These are phyloP conservation scores for Drosophila nasuta DNA, from an alignment of 1,140 invertebrate species.

Conservation along the genomic window DNA sequence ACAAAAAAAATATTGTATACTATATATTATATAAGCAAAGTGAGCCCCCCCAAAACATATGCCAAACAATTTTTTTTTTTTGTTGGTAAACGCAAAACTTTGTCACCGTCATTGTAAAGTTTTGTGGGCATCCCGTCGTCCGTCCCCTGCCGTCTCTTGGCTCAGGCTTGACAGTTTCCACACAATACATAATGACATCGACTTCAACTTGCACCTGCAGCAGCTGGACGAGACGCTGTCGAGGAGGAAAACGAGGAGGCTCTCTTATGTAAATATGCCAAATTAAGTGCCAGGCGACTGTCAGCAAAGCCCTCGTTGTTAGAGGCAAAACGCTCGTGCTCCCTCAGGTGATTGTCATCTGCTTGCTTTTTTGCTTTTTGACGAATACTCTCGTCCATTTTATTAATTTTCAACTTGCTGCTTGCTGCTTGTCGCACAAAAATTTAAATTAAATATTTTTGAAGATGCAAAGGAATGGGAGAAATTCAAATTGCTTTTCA, in stretches of 20 bases:
- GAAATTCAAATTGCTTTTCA: background rate
- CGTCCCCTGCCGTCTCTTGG: too few relatives aligned
- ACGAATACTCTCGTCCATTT: constrained; percentile 32
- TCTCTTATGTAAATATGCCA: constrained; percentile 77
- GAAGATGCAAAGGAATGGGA: background rate
- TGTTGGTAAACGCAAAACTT: constrained; percentile 64
- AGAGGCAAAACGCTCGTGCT: constrained; percentile 1
- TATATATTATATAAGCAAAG: background rate
- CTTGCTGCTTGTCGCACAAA: constrained; percentile 49
- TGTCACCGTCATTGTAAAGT: constrained; percentile 70
- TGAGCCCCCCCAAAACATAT: constrained; percentile 58
- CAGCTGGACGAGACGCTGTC: constrained; percentile 3
- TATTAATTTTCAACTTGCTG: constrained; percentile 62
- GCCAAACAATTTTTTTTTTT: constrained; percentile 63
- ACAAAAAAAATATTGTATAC: constrained; percentile 15
- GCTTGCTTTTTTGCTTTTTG: constrained; percentile 39
- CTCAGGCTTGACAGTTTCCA: background rate
- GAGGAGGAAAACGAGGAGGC: background rate
- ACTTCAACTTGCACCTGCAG: constrained; percentile 61
- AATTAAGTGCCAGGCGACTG: constrained; percentile 75
- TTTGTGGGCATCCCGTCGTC: constrained; percentile 23
- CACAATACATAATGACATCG: constrained; percentile 41
- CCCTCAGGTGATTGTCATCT: constrained; percentile 37
- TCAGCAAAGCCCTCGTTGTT: constrained; percentile 31
- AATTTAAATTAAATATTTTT: constrained; percentile 76